phyloP scores from a whole-genome alignment of 2,797 vertebrate genomes.

The Salarias fasciatus region DNA sequence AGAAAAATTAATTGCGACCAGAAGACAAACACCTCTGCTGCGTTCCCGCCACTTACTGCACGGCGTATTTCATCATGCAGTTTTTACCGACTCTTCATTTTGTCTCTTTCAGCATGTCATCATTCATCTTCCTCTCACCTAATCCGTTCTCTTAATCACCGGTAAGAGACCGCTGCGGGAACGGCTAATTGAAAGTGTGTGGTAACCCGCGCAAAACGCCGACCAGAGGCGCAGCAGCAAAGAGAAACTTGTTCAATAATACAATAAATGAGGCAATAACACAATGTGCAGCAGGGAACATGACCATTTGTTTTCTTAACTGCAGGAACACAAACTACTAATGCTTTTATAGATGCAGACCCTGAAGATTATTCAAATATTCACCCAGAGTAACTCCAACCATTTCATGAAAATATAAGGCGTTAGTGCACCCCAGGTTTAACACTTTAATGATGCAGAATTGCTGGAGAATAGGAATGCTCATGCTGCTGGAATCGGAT shows the following conservation, averaged over 20 bases:
- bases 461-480: neutral
- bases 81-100: slow-evolving; percentile 33
- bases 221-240: slow-evolving; percentile 48
- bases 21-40: neutral
- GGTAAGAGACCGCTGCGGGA: slow-evolving; percentile 18
- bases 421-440: too few species aligned
- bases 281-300: slow-evolving; percentile 1
- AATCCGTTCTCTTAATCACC: slow-evolving; percentile 36
- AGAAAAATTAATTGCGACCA: too few species aligned
- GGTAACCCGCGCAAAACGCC: slow-evolving; percentile 45
- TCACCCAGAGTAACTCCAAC: neutral
- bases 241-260: slow-evolving; percentile 31
- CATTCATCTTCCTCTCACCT: slow-evolving; percentile 25
- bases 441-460: slow-evolving; percentile 4
- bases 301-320: neutral
- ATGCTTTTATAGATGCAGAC: neutral
- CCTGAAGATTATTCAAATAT: neutral
- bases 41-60: neutral
- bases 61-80: neutral
- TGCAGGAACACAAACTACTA: neutral
- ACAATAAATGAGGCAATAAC: slow-evolving; percentile 11
- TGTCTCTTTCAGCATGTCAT: slow-evolving; percentile 26
- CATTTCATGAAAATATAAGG: neutral
- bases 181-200: slow-evolving; percentile 54
- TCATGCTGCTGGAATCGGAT: neutral